phyloP scores from a whole-genome alignment of 2,113 vertebrate species.

The Atherinomorus stipes region DNA sequence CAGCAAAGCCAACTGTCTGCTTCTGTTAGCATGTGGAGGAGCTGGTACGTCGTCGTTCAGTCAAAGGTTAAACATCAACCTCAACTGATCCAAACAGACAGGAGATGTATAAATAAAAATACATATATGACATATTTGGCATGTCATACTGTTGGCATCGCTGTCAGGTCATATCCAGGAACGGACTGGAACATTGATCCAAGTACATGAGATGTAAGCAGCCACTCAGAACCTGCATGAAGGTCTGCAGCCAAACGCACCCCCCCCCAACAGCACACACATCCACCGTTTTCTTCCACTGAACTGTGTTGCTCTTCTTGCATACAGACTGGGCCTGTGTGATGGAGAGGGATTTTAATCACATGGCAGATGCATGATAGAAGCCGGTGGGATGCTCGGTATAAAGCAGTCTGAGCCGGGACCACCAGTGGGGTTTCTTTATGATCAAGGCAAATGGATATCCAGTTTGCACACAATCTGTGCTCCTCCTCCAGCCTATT shows the following conservation, averaged over 20 bases:
- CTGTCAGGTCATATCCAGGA: conserved; percentile 53
- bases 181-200: conserved; percentile 55
- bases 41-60: background rate
- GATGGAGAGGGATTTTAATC: conserved; percentile 33
- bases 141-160: conserved; percentile 21
- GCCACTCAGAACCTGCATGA: conserved; percentile 43
- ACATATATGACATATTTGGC: conserved; percentile 18
- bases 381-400: conserved; percentile 3
- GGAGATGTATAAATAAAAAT: background rate
- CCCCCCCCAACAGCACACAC: conserved; percentile 53
- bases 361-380: conserved; percentile 24
- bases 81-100: conserved; percentile 17
- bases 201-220: conserved; percentile 59
- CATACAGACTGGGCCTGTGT: conserved; percentile 35
- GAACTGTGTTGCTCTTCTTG: conserved; percentile 32
- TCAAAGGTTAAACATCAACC: background rate
- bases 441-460: conserved; percentile 29
- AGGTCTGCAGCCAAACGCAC: conserved; percentile 57
- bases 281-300: conserved; percentile 50
- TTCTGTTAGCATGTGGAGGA: background rate
- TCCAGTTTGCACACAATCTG: conserved; percentile 9
- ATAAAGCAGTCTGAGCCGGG: conserved; percentile 18
- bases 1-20: conserved; percentile 5
- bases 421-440: conserved; percentile 18
- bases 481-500: background rate